These are phyloP conservation scores for Cinclus cinclus DNA, from an alignment of 2,113 vertebrate genomes.

Conservation along the genomic window DNA sequence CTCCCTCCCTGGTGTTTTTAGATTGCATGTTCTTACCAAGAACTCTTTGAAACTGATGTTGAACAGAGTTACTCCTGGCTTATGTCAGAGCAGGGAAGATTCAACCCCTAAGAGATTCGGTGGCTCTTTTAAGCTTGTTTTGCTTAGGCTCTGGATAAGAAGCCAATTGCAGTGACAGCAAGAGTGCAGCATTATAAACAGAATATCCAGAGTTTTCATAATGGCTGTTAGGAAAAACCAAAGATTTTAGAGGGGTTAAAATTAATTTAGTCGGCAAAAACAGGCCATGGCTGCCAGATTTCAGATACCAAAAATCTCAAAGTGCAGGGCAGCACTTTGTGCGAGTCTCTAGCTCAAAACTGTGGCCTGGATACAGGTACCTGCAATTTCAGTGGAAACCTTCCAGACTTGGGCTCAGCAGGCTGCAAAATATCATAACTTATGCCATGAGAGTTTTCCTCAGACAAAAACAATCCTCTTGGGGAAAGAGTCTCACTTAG, in stretches of 20 bases:
- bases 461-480: neutral
- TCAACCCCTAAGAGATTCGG: neutral
- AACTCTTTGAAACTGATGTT: neutral
- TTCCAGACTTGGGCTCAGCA: neutral
- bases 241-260: neutral
- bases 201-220: neutral
- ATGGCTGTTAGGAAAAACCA: neutral
- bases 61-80: neutral
- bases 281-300: neutral
- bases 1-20: neutral
- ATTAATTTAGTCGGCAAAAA: neutral
- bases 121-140: neutral
- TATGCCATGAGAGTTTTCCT: neutral
- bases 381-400: neutral
- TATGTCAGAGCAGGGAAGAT: neutral
- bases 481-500: neutral
- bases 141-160: neutral
- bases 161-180: neutral
- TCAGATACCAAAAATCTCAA: neutral
- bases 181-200: neutral
- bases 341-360: neutral
- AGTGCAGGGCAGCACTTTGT: neutral
- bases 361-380: neutral
- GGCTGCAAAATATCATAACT: neutral
- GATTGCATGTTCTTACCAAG: neutral